phyloP scores from a whole-genome alignment of 1,140 invertebrate genomes.

The Cyphomyrmex costatus region DNA sequence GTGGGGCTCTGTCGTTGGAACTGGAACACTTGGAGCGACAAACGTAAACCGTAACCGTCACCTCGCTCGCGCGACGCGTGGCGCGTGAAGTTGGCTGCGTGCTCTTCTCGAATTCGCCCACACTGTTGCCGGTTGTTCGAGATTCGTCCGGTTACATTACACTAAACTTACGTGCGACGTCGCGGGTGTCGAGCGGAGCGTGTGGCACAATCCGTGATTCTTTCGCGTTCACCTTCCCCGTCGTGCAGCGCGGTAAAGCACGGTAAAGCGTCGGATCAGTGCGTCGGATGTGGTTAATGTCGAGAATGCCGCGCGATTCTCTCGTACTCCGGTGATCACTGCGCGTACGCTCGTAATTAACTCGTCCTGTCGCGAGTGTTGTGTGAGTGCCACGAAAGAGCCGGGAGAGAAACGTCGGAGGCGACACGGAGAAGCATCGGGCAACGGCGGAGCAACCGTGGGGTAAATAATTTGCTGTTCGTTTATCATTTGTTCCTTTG shows the following conservation, averaged over 20 bases:
- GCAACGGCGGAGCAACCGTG: background rate
- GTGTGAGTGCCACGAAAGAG: background rate
- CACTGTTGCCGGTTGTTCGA: background rate
- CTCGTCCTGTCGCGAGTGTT: background rate
- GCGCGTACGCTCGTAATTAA: constrained; percentile 10
- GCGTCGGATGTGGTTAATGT: constrained; percentile 2
- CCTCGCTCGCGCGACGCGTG: background rate
- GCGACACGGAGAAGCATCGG: no score
- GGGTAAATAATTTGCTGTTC: background rate
- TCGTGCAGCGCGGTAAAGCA: background rate
- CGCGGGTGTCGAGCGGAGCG: background rate
- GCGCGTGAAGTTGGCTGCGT: constrained; percentile 19
- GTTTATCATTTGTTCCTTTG: background rate
- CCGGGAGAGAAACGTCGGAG: background rate
- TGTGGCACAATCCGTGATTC: background rate
- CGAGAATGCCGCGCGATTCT: constrained; percentile 9
- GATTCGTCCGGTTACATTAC: background rate
- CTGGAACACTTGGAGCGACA: background rate
- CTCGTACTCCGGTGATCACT: background rate
- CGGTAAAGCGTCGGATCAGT: background rate
- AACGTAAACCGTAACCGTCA: background rate
- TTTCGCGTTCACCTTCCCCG: background rate
- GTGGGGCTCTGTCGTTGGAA: background rate
- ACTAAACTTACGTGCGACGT: background rate
- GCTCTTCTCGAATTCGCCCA: background rate